Evolutionary conservation across 2,888 invertebrate species (phyloP), one percentile per base, ranked within the genome.

Genomic region (Chloroclysta siterata): DNA sequence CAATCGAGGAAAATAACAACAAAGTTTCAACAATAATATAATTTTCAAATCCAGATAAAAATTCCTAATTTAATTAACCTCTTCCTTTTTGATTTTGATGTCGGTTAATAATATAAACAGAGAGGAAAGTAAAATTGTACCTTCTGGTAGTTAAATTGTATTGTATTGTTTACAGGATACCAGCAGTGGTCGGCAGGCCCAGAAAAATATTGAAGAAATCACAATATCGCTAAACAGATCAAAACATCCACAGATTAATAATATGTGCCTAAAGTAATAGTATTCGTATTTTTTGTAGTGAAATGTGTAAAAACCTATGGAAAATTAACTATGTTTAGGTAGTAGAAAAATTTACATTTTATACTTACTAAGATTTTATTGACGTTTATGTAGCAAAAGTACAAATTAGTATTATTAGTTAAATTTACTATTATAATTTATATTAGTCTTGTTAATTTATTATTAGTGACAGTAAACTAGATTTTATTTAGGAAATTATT

Each of bases 81-180:
- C 1, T 3, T 22, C 22, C 3, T 22, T 22, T n/a, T n/a, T n/a
- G n/a, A n/a, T n/a, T n/a, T 22, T 22, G 22, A 22, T 2, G 22
- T 22, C 22, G 22, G 22, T 22, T 22, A 22, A 22, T 2, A 22
- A 22, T 22, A 2, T 22, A 3, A 11, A 39, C 36, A 39, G 36
- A 39, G 11, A 39, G 36, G 36, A 7, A 1, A 44, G 15, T 44
- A 2, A 6, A 15, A 15, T 6, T 15, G 11, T 6, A 0, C 7
- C 15, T 15, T 15, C 44, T 15, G 7, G 14, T 7, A 17, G 10
- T 51, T 10, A 36, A 51, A 51, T 36, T 14, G 0, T 39, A 22
- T 47, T 60, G 39, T 63, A 13, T 11, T 63, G 42, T 60, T 70
- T 70, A 44, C 72, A 72, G 72, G 70, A 63, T 60, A 66, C 51